Base-by-base conservation (phyloP, 2,888 invertebrate genomes). In the Blastobasis lacticolella region DNA sequence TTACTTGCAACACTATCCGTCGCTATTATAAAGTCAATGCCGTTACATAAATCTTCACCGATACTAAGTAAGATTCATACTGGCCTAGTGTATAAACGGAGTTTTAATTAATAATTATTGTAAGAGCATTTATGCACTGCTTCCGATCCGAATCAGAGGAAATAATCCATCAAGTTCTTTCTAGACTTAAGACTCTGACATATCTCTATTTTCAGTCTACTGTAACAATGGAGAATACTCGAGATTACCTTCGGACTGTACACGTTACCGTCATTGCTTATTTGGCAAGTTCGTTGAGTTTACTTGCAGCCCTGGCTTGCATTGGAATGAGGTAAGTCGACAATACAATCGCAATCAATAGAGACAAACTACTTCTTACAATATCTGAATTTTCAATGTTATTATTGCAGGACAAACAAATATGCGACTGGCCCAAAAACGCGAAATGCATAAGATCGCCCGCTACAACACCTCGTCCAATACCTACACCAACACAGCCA, bases 221-320 rank as follows among this genome's bases (percentile, higher is more conserved):
- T 76, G 94, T 69, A 86, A 90, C 54, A 91, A 90, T 48, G 92
- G 92, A n/a, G 78, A 89, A 53, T 93, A 92, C 63, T 90, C 92
- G 0, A 76, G 90, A 0, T 87, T 92, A 59, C 92, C 93, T 0
- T 90, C 90, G 0, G 93, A 95, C 65, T 96, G 96, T 67, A 87
- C 88, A 0, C 91, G 92, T 50, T 96, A 95, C 69, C 87, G 92
- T 55, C 92, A 93, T 57, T 96, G 96, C 63, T 81, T 95, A 10
- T 95, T 95, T 90, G 94, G 94, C 40, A 92, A 92, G 64, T 92
- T 91, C 54, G 91, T 94, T 70, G 89, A 91, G 10, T 93, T 92
- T 62, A 81, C 91, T 9, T 96, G 96, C 73, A 90, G 91, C 44
- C 88, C 91, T 6, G 94, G 94, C 9, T 80, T 95, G 40, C 92